phyloP scores from a whole-genome alignment of 2,113 vertebrate genomes.

The Lepisosteus osseus region DNA sequence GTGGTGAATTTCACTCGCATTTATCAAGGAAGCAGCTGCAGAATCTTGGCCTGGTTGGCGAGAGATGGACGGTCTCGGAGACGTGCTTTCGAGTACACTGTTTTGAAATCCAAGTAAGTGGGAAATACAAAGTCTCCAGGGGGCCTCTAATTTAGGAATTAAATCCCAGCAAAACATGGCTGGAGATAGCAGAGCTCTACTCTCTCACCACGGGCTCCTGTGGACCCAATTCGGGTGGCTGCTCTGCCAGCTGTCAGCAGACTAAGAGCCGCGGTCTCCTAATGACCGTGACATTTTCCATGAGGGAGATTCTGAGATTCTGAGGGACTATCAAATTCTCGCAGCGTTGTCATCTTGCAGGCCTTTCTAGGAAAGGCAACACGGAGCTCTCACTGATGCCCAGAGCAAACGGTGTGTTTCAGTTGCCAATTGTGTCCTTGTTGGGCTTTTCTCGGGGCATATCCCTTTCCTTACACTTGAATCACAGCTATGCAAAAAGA shows the following conservation, averaged over 20 bases:
- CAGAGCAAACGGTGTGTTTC: too few species aligned
- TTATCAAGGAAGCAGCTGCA: not conserved
- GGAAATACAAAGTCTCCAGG: constrained; percentile 25
- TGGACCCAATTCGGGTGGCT: not conserved
- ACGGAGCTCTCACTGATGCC: too few species aligned
- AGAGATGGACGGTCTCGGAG: not conserved
- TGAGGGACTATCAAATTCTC: not conserved
- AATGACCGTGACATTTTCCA: not conserved
- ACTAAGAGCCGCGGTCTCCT: not conserved
- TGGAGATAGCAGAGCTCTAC: not conserved
- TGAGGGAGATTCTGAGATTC: not conserved
- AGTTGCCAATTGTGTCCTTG: too few species aligned
- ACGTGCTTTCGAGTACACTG: constrained; percentile 19
- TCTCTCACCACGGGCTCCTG: too few species aligned
- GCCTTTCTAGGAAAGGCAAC: too few species aligned
- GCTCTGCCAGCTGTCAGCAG: not conserved
- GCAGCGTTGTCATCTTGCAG: not conserved
- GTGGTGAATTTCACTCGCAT: not conserved
- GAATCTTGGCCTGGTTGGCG: not conserved
- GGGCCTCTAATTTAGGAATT: constrained; percentile 15
- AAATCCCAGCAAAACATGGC: constrained; percentile 17
- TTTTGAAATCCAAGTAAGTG: constrained; percentile 36
- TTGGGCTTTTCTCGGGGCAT: too few species aligned
- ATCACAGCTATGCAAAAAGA: too few species aligned
- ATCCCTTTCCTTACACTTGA: too few species aligned